Conservation (phyloP, 2,113 vertebrate genomes). For the Corythornis vintsioides region DNA sequence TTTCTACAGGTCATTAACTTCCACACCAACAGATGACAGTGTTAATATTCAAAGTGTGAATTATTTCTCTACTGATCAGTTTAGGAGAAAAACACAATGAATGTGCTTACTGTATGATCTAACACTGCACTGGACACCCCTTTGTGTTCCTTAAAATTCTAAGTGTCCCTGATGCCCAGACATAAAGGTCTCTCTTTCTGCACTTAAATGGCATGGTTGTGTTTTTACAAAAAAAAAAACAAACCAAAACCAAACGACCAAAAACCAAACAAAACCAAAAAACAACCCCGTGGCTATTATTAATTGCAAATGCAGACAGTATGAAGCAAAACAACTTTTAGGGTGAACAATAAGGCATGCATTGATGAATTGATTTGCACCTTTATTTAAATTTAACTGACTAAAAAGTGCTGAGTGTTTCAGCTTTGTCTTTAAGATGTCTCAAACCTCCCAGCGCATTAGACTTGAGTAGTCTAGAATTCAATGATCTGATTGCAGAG, state of each 20-base stretch:
- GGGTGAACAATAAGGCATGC: not conserved
- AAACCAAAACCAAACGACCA: not conserved
- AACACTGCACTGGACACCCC: not conserved
- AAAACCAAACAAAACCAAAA: not conserved
- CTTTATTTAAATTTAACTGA: not conserved
- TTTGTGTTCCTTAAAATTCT: not conserved
- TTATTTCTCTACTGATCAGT: constrained; percentile 18
- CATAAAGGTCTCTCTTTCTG: not conserved
- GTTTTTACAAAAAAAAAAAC: not conserved
- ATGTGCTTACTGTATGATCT: not conserved
- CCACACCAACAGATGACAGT: not conserved
- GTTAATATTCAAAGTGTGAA: constrained; percentile 33
- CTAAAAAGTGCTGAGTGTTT: not conserved
- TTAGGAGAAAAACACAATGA: not conserved
- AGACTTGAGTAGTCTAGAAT: not conserved
- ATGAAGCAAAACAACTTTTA: not conserved
- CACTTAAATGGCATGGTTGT: not conserved
- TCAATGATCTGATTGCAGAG: constrained; percentile 5
- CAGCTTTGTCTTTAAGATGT: not conserved
- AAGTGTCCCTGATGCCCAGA: not conserved
- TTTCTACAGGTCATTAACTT: constrained; percentile 25
- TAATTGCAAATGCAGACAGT: not conserved
- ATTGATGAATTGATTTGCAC: not conserved
- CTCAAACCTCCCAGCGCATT: not conserved
- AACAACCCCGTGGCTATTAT: not conserved